These are phyloP conservation scores for Eubasilissa splendida DNA, from an alignment of 2,888 invertebrate genomes.

Conservation along the genomic window DNA sequence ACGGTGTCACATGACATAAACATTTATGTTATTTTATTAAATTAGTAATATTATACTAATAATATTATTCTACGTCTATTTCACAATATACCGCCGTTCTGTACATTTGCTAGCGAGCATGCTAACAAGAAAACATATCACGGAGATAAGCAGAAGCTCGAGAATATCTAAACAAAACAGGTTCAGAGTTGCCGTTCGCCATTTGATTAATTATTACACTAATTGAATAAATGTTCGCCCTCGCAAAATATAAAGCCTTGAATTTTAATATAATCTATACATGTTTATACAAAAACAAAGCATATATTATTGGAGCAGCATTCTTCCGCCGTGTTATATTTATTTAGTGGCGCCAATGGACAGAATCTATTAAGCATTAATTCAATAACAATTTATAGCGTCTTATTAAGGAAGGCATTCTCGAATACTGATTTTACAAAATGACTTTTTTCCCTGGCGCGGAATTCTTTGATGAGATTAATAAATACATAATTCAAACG, in stretches of 20 bases:
- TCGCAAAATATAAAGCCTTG: slow-evolving; percentile 24
- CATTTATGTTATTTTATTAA: too few relatives aligned
- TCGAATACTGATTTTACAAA: slow-evolving; percentile 17
- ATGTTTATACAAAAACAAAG: not conserved
- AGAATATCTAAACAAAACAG: too few relatives aligned
- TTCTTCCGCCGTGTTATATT: slow-evolving; percentile 39
- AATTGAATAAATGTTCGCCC: slow-evolving; percentile 38
- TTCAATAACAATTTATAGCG: slow-evolving; percentile 10
- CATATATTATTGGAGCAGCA: slow-evolving; percentile 35
- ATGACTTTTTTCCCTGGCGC: not conserved
- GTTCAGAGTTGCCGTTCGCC: not conserved
- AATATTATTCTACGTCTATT: too few relatives aligned
- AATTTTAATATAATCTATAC: slow-evolving; percentile 14
- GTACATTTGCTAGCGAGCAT: too few relatives aligned
- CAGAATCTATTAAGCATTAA: not conserved
- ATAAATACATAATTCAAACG: not conserved
- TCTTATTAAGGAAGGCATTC: slow-evolving; percentile 9
- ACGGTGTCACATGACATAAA: too few relatives aligned
- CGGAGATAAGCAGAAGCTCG: too few relatives aligned
- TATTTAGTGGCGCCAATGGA: slow-evolving; percentile 42
- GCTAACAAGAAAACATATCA: too few relatives aligned
- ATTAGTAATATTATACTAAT: too few relatives aligned
- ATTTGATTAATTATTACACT: slow-evolving; percentile 26
- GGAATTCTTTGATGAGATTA: not conserved
- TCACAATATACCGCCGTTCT: too few relatives aligned